Base-by-base conservation (phyloP, 2,888 invertebrate species). In the Lithosia quadra region DNA sequence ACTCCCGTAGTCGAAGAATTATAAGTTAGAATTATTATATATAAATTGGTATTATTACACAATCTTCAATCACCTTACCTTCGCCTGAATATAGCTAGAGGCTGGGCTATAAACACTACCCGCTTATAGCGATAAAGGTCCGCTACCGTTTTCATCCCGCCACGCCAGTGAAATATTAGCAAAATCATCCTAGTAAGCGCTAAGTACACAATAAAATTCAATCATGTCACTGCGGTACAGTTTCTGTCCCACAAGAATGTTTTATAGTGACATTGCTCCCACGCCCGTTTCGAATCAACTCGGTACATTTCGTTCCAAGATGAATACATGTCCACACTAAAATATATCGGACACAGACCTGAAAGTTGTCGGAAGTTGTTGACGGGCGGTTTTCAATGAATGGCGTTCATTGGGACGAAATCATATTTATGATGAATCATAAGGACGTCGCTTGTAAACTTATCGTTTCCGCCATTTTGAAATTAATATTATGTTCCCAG, bases 211-310 rank as follows among this genome's bases (percentile, higher is more conserved):
- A 92, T 93, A 93, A 93, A 93, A 90, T 93, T 93, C 92, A 93
- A 93, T 93, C 92, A 92, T 87, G 91, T 88, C 84, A 85, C 87
- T 82, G 85, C 88, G 87, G 87, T 86, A 84, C 86, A 81, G 77
- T 88, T 89, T 88, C 86, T 86, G 86, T 86, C 84, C 83, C 78
- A 81, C 82, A 86, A 88, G 88, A 89, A 89, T 92, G 90, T 89
- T 93, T 93, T 93, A 94, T 91, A 87, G 88, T 90, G 91, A 92
- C 92, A 83, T 90, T 90, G 90, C 92, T 90, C 94, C 94, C 93
- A 93, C 93, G 91, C 89, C 72, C 71, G 74, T 71, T 68, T 79
- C 75, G 85, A 89, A 90, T 91, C 90, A 86, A 81, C 84, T 77
- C 79, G 73, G 79, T 73, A 76, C 79, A 86, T 84, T 84, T 82